Evolutionary conservation across 2,888 invertebrate species (phyloP), one percentile per base, ranked within the genome.

Genomic region (Cabera pusaria): DNA sequence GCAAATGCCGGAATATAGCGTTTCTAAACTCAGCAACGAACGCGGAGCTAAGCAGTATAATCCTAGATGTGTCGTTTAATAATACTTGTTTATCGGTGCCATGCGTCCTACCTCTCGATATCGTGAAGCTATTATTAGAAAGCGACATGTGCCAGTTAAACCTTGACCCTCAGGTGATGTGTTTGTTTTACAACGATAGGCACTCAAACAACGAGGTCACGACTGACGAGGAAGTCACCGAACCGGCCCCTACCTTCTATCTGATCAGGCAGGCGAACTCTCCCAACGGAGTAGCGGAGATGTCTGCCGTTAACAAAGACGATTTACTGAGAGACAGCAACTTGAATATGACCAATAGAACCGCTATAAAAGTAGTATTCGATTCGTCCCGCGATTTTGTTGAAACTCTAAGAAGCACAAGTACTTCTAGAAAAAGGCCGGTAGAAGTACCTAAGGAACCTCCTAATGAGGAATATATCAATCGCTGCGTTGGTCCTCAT

Each of bases 71-170:
- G 1, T 51, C 65, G 1, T 79, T 75, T 38, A 87, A 84, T 40
- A 91, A 91, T 55, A 87, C 83, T 1, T 90, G 91, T 48, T 51
- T 80, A 21, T 71, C 72, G 10, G 80, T 85, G 0, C 81, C 87
- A 0, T 91, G 91, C 53, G 57, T 64, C 5, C 64, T 90, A 21
- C 89, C 90, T 0, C 49, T 91, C 0, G 81, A 80, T 27, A 58
- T 81, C 1, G 65, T 89, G 1, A 82, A 83, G 48, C 59, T 83
- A 46, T 54, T 89, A 45, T 42, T 81, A 35, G 81, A 83, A 18
- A 84, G 72, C 45, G 71, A 79, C 29, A 86, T 88, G 86, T 90
- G 90, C 47, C 72, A 74, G 17, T 49, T 88, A 28, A 70, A 72
- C 39, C 71, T 89, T 7, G 87, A 87, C 45, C 64, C 72, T 1